These are phyloP conservation scores for Melipona bicolor DNA, from an alignment of 2,888 invertebrate genomes.

Conservation along the genomic window DNA sequence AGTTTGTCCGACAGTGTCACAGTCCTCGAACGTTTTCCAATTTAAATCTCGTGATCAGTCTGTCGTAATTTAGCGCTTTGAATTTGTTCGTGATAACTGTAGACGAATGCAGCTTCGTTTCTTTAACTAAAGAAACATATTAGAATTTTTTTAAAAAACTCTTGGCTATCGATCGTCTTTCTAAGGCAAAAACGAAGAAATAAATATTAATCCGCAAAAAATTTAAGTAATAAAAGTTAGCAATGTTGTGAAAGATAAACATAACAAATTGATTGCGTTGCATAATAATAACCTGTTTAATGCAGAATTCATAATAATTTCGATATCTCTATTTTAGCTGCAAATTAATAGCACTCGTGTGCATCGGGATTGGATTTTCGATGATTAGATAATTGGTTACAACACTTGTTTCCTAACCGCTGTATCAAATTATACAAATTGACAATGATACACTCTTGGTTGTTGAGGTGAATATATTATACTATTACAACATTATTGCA, in stretches of 20 bases:
- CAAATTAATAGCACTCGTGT: neutral
- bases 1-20: conserved; percentile 1
- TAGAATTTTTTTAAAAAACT: neutral
- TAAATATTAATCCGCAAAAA: neutral
- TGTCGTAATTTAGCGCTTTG: neutral
- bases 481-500: conserved; percentile 40
- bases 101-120: neutral
- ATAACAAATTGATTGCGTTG: neutral
- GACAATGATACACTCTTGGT: conserved; percentile 46
- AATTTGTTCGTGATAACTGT: no score
- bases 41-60: conserved; percentile 34
- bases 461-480: conserved; percentile 53
- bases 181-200: neutral
- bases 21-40: conserved; percentile 5
- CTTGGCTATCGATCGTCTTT: neutral
- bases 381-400: conserved; percentile 44
- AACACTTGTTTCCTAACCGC: conserved; percentile 42
- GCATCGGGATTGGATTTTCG: conserved; percentile 24
- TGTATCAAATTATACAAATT: conserved; percentile 50
- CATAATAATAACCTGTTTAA: neutral
- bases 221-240: no score
- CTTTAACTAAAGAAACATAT: neutral
- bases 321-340: neutral
- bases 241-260: neutral
- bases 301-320: neutral